Conservation (phyloP, 2,888 invertebrate species). For the Chaetoderma sp. region DNA sequence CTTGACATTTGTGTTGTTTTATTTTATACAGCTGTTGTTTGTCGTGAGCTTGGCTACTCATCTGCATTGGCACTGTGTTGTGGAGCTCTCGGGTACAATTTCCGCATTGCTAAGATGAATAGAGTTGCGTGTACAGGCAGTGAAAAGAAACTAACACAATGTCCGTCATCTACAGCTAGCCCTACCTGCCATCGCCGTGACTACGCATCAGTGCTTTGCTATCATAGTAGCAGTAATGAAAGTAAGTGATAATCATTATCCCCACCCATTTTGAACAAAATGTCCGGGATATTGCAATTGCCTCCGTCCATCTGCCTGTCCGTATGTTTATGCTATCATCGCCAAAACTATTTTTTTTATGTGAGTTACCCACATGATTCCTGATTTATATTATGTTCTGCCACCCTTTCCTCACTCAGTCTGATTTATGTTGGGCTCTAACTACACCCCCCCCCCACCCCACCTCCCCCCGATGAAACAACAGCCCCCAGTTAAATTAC, state of each 20-base stretch:
- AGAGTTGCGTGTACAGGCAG: slow-evolving; percentile 78
- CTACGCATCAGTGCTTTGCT: slow-evolving; percentile 54
- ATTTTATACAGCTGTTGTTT: slow-evolving; percentile 73
- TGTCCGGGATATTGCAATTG: too few relatives aligned
- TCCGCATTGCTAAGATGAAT: slow-evolving; percentile 73
- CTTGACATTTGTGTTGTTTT: neutral
- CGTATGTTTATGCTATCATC: too few relatives aligned
- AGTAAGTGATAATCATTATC: slow-evolving; percentile 32
- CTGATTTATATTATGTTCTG: too few relatives aligned
- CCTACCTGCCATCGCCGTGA: slow-evolving; percentile 38
- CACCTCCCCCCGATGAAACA: too few relatives aligned
- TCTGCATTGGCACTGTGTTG: slow-evolving; percentile 49
- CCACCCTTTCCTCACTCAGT: too few relatives aligned
- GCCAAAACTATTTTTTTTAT: too few relatives aligned
- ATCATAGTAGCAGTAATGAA: slow-evolving; percentile 45
- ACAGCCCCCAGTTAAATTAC: too few relatives aligned
- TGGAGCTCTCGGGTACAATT: slow-evolving; percentile 39
- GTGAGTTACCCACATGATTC: too few relatives aligned
- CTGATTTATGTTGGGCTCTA: too few relatives aligned
- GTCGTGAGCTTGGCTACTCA: slow-evolving; percentile 77
- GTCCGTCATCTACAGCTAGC: slow-evolving; percentile 56
- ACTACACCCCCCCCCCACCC: too few relatives aligned
- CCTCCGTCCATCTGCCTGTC: too few relatives aligned
- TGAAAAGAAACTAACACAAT: slow-evolving; percentile 77
- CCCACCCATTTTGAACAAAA: too few relatives aligned